Base-by-base conservation (phyloP, 2,888 invertebrate genomes). In the Norana najaformis region DNA sequence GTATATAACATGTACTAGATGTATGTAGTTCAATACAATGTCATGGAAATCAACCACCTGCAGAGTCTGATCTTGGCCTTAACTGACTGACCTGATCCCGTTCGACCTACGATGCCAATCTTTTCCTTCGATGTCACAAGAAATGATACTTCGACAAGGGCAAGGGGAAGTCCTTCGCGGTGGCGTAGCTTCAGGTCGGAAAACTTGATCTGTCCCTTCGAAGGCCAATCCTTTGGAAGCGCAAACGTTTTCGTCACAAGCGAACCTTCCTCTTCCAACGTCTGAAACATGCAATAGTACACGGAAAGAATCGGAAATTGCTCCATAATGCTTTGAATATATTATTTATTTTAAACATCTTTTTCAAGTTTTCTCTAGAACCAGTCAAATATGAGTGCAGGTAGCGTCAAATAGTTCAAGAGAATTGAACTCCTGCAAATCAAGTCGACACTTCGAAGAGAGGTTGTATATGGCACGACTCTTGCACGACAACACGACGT, bases 51-150 rank as follows among this genome's bases (percentile, higher is more conserved):
- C 30, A 69, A n/a, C 4, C 53, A 53, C 53, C 8, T 41, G 18
- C 14, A 41, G 16, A 47, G 47, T 18, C 23, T 53, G 20, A 16
- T 30, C 23, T n/a, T 69, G 69, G n/a, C n/a, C 69, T 69, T 13
- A 35, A 3, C 30, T 36, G 89, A 90, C 92, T 91, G 93, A 95
- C 96, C 96, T 90, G 96, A 95, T 20, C 96, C 96, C 16, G 96
- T 96, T 92, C 96, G 93, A 41, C 96, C 96, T 88, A 96, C 95
- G 92, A 95, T 95, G 94, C 96, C 96, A 91, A 96, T 95, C 94
- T 96, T 96, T 93, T 96, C 96, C 89, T 95, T 95, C 35, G 95
- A 94, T 41, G 95, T 93, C 53, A 96, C 95, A 82, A 95, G 95
- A 93, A 96, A 96, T 11, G 95, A 95, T 88, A 96, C 93, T 34